Percentiles rank a stretch among this genome's conserved stretches.
Conservation (phyloP, 2,797 vertebrate species). For the Momotus momota region DNA sequence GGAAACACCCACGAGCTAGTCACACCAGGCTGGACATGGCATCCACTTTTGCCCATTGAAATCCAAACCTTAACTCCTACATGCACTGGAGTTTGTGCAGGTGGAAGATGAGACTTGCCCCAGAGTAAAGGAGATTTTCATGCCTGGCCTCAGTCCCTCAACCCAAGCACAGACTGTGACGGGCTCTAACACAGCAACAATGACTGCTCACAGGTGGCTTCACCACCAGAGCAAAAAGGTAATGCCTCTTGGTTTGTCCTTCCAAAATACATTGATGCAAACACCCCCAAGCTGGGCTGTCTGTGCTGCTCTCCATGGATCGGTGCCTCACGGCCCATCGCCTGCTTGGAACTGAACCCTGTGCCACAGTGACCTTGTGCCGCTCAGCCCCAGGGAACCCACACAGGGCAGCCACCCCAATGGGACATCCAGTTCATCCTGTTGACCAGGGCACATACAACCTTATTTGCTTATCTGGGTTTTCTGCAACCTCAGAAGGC, state of each 20-base stretch:
- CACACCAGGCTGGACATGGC: background rate
- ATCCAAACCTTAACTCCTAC: background rate
- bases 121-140: background rate
- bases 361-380: background rate
- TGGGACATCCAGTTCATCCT: background rate
- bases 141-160: background rate
- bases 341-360: background rate
- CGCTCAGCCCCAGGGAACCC: background rate
- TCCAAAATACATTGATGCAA: background rate
- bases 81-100: background rate
- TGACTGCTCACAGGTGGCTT: fast-evolving
- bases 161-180: background rate
- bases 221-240: background rate
- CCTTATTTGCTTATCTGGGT: background rate
- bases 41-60: background rate
- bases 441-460: background rate
- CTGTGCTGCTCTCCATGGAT: background rate
- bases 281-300: background rate
- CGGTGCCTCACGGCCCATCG: fast-evolving
- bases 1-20: background rate
- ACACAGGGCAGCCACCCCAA: background rate
- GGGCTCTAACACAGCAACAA: background rate
- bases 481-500: background rate
- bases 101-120: background rate
- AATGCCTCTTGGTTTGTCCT: background rate